A percentile compares a stretch with the other conserved stretches of the same genome.
Conservation (phyloP, 2,888 invertebrate species). For the Eupithecia exiguata region DNA sequence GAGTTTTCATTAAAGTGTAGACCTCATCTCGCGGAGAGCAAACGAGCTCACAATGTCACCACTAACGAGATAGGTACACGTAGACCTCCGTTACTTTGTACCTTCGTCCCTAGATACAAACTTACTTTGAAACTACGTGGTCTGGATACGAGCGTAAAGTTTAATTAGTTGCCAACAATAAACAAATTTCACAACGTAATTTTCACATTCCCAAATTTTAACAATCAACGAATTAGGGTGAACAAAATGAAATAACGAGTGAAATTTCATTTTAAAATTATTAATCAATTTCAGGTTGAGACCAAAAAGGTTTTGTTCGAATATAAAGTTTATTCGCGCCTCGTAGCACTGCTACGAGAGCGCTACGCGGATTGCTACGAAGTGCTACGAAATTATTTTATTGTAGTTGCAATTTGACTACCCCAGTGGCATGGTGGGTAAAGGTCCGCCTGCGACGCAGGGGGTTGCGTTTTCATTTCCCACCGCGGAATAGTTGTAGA, state of each 20-base stretch:
- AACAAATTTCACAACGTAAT: slow-evolving; percentile 7
- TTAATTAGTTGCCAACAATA: background rate
- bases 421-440: background rate
- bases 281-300: background rate
- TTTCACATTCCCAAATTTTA: background rate
- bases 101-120: background rate
- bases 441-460: background rate
- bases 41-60: slow-evolving; percentile 2
- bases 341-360: slow-evolving; percentile 41
- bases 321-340: background rate
- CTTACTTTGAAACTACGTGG: background rate
- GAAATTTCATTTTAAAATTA: background rate
- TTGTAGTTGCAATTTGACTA: background rate
- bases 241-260: background rate
- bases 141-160: background rate
- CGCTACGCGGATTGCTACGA: slow-evolving; percentile 47
- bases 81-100: background rate
- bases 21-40: background rate
- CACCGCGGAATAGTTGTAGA: background rate
- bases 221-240: background rate
- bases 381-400: slow-evolving; percentile 33
- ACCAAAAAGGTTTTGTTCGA: background rate
- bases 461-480: background rate
- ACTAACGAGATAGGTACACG: background rate
- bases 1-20: background rate